These are phyloP conservation scores for Chorisops tibialis DNA, from an alignment of 2,888 invertebrate genomes.

Conservation along the genomic window DNA sequence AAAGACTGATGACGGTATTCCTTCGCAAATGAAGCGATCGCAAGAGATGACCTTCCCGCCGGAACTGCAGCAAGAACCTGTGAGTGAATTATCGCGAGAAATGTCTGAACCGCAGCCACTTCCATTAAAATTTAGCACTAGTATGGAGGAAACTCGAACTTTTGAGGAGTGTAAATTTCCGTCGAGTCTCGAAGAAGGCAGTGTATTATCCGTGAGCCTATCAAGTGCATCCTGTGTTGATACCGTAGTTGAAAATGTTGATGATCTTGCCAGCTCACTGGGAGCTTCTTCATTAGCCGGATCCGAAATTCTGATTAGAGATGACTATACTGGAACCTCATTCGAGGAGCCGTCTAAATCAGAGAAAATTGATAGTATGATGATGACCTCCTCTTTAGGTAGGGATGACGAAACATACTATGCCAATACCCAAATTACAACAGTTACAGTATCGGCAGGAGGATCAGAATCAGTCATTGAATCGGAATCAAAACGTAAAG, in stretches of 20 bases:
- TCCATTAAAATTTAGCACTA: slow-evolving; percentile 46
- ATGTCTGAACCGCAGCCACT: slow-evolving; percentile 2
- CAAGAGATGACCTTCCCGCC: slow-evolving; percentile 87
- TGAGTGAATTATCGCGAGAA: background rate
- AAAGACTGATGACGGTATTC: slow-evolving; percentile 56
- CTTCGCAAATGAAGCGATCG: slow-evolving; percentile 78
- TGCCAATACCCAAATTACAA: slow-evolving; percentile 38
- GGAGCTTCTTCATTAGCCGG: slow-evolving; percentile 50
- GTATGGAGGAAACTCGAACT: slow-evolving; percentile 44
- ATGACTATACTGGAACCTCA: slow-evolving; percentile 34
- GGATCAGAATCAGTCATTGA: slow-evolving; percentile 38
- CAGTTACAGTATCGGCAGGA: slow-evolving; percentile 38
- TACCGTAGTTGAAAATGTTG: slow-evolving; percentile 50
- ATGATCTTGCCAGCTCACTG: slow-evolving; percentile 47
- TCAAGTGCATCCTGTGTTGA: slow-evolving; percentile 59
- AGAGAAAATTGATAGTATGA: slow-evolving; percentile 31
- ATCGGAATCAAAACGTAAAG: slow-evolving; percentile 48
- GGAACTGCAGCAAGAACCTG: slow-evolving; percentile 44
- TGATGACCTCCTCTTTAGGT: slow-evolving; percentile 41
- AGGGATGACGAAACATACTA: slow-evolving; percentile 36
- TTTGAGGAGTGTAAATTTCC: slow-evolving; percentile 55
- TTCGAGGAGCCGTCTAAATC: slow-evolving; percentile 32
- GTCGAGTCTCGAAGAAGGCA: slow-evolving; percentile 60
- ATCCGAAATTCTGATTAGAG: slow-evolving; percentile 40
- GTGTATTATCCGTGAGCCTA: slow-evolving; percentile 57